These are phyloP conservation scores for Lepilemur ruficaudatus DNA, from an alignment of 2,797 vertebrate species.

Conservation along the genomic window DNA sequence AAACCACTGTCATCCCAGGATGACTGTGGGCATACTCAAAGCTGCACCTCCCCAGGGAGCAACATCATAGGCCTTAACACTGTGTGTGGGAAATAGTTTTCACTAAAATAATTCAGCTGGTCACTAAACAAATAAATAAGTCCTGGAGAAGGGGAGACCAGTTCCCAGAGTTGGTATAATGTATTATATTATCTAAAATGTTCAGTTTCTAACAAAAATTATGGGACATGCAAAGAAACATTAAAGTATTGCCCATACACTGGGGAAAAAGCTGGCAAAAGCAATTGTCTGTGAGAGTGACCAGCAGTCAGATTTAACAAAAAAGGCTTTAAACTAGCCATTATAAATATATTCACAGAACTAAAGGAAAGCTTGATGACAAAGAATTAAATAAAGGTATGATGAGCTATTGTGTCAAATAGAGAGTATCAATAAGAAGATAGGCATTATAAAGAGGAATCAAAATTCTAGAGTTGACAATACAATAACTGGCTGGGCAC, in stretches of 20 bases:
- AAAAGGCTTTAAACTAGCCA: background rate
- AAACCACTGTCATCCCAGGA: background rate
- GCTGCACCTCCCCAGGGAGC: background rate
- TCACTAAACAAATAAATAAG: background rate
- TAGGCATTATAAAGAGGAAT: background rate
- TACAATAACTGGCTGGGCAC: background rate
- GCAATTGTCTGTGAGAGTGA: background rate
- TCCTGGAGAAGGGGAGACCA: background rate
- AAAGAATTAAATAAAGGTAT: background rate
- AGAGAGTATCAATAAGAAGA: background rate
- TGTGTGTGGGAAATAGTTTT: background rate
- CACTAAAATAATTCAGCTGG: background rate
- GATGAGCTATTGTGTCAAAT: background rate
- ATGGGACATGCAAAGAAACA: background rate
- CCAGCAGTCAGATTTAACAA: background rate
- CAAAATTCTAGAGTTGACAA: background rate
- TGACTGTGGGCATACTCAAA: background rate
- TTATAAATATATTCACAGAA: background rate
- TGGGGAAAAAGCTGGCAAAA: background rate
- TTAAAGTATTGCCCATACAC: background rate
- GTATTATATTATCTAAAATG: background rate
- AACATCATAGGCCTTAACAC: background rate
- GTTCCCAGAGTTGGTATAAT: background rate
- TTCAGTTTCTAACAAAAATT: slow-evolving; percentile 6
- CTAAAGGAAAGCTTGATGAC: background rate